These are phyloP conservation scores for Odocoileus virginianus DNA, from an alignment of 2,113 vertebrate species.

Conservation along the genomic window DNA sequence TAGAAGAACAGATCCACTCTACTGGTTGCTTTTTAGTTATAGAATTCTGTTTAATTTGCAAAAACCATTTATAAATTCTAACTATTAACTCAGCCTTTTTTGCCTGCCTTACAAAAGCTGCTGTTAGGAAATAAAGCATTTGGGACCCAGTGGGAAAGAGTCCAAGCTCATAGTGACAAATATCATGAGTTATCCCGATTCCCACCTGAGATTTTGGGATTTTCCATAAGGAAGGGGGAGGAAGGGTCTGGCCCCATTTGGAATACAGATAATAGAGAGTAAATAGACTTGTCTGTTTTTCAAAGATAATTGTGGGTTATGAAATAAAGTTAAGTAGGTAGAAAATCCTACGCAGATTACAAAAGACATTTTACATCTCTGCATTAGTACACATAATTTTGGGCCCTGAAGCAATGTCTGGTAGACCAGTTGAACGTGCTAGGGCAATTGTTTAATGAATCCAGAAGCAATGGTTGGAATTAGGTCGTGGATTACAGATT, in stretches of 20 bases:
- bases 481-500: conserved; percentile 18
- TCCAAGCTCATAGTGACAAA: conserved; percentile 13
- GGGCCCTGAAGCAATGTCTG: conserved; percentile 60
- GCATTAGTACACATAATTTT: conserved; percentile 47
- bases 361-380: conserved; percentile 45
- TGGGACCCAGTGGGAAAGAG: conserved; percentile 40
- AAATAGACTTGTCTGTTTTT: conserved; percentile 74
- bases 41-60: conserved; percentile 66
- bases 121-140: conserved; percentile 49
- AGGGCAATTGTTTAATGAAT: conserved; percentile 42
- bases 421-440: conserved; percentile 33
- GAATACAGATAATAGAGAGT: conserved; percentile 38
- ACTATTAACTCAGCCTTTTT: conserved; percentile 53
- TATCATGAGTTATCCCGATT: conserved; percentile 52
- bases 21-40: conserved; percentile 44
- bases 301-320: conserved; percentile 66
- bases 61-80: conserved; percentile 61
- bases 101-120: conserved; percentile 57
- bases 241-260: conserved; percentile 16
- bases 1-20: conserved; percentile 35
- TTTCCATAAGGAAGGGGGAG: conserved; percentile 53
- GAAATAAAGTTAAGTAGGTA: conserved; percentile 62
- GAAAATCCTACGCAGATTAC: conserved; percentile 60
- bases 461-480: background rate
- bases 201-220: conserved; percentile 61